Evolutionary conservation across 2,113 vertebrate genomes (phyloP).

Genomic region (Calypte anna): DNA sequence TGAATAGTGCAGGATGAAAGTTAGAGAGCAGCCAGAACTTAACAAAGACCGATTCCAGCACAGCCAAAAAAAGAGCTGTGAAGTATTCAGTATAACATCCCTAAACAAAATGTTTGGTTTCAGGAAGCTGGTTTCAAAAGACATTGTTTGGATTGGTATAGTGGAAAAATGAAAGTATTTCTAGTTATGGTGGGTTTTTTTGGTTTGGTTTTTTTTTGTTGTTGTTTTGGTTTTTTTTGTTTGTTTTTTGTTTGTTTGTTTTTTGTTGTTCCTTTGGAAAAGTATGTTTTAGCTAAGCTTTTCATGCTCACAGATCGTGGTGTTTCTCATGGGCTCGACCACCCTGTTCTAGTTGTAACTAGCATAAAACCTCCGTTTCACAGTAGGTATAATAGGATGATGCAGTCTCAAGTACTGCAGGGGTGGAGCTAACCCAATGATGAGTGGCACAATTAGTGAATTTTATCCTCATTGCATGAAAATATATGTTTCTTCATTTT

Average conservation of each 20-base stretch:
- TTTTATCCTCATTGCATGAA: neutral
- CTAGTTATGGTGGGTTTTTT: neutral
- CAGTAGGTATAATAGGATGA: neutral
- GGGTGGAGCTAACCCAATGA: neutral
- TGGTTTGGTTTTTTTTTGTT: no score
- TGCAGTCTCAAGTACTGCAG: neutral
- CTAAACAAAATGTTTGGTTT: neutral
- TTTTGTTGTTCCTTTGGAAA: neutral
- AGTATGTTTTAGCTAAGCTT: neutral
- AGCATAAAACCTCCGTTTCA: neutral
- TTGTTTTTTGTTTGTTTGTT: no score
- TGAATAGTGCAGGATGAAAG: neutral
- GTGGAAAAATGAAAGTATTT: neutral
- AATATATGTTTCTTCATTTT: neutral
- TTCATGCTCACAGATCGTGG: neutral
- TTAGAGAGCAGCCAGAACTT: neutral
- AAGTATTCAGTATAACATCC: neutral
- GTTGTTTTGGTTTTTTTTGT: no score
- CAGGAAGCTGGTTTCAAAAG: neutral
- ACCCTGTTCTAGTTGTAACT: neutral
- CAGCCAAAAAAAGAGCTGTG: neutral
- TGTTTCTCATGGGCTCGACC: neutral
- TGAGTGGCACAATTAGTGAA: neutral
- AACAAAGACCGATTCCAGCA: neutral
- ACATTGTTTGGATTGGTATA: neutral